Base-by-base conservation (phyloP, 2,888 invertebrate genomes). In the Ectemnius cavifrons region DNA sequence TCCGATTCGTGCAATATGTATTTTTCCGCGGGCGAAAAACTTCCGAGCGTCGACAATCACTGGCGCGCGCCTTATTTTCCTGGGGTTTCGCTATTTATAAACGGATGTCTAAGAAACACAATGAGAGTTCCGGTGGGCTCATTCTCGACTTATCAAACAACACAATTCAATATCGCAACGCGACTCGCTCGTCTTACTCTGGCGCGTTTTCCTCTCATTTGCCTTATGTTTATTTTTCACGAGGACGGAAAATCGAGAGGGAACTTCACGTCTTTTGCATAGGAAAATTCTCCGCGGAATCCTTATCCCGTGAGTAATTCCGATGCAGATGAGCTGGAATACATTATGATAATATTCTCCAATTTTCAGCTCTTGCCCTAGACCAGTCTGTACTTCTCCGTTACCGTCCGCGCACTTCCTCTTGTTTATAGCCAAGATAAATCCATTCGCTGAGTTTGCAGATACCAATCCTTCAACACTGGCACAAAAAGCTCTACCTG, bases 321-420 rank as follows among this genome's bases (percentile, higher is more conserved):
- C 71, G 58, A 76, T 76, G 78, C 73, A 76, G 70, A 76, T 71
- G 73, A 71, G 73, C 16, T 56, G 63, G 76, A 78, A 76, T 76
- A 66, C 49, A 76, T 78, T 78, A 78, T 76, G 70, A 73, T 76
- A 76, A 78, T 76, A 67, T 71, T 76, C 65, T 63, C 45, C 63
- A 73, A 76, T 67, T 67, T 66, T 63, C 77, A 67, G 46, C 45
- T 23, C 45, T 13, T 16, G 13, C 66, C 61, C 46, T 37, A 4
- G 37, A 37, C 60, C 18, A 59, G 59, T 64, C 71, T 58, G 52
- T 70, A 37, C 52, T 47, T 60, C 59, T 18, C 16, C 59, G 47
- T 58, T 23, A 46, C 65, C 23, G 49, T 37, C 11, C 61, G 45
- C 63, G 20, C 28, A 56, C 57, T 47, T 37, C 37, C 37, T 11